Percentiles rank a stretch among this genome's conserved stretches.
Evolutionary conservation across 2,888 invertebrate species (phyloP).

Genomic region (Allygus modestus): DNA sequence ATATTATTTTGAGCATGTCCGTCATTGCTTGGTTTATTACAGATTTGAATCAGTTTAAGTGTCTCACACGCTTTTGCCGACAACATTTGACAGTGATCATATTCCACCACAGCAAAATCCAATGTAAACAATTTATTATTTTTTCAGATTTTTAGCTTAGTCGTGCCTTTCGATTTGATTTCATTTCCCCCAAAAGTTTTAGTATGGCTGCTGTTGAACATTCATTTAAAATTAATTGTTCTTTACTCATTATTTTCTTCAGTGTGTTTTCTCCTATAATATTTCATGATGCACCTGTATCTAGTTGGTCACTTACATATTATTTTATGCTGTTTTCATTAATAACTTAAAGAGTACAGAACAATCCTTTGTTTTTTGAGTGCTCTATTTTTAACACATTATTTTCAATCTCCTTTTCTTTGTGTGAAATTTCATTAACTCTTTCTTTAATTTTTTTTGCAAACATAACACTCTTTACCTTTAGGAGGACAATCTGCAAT

Average conservation of each 20-base stretch:
- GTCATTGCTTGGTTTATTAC: no score
- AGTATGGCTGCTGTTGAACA: background rate
- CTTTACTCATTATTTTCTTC: constrained; percentile 18
- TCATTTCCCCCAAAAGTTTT: background rate
- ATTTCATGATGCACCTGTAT: constrained; percentile 29
- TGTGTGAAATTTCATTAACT: background rate
- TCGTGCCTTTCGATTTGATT: background rate
- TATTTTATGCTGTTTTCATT: no score
- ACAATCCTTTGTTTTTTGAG: background rate
- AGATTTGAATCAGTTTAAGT: no score
- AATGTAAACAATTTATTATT: background rate
- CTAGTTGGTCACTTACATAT: background rate
- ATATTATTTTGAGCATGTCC: no score
- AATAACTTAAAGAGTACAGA: no score
- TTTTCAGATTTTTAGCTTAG: background rate
- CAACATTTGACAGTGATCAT: background rate
- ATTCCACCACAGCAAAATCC: background rate
- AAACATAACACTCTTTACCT: background rate
- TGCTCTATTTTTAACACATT: background rate
- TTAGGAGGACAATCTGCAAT: background rate
- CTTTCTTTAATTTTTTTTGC: background rate
- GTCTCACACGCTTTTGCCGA: no score
- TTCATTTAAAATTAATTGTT: background rate
- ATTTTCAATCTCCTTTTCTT: background rate
- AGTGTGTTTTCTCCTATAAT: background rate